phyloP scores from a whole-genome alignment of 2,797 vertebrate species.

The Limosa lapponica region DNA sequence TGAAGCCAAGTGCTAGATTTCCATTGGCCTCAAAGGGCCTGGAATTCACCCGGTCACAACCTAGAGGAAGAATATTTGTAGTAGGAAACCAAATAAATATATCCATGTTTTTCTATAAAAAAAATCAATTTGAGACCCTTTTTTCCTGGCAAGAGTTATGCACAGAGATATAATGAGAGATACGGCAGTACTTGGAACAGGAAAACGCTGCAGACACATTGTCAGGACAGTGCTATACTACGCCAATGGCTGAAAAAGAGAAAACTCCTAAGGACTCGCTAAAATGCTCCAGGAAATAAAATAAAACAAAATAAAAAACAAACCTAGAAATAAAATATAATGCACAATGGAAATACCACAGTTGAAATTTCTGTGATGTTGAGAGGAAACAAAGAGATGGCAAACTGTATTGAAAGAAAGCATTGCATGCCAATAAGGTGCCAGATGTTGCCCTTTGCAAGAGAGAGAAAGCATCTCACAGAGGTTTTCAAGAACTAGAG shows the following conservation, averaged over 20 bases:
- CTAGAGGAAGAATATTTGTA: slow-evolving; percentile 59
- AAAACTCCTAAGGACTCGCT: slow-evolving; percentile 1
- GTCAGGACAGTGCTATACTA: background rate
- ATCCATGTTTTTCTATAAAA: slow-evolving; percentile 34
- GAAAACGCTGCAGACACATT: slow-evolving; percentile 46
- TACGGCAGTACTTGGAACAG: slow-evolving; percentile 20
- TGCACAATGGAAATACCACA: background rate
- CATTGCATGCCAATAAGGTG: background rate
- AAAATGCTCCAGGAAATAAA: slow-evolving; percentile 42
- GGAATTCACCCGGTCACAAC: slow-evolving; percentile 56
- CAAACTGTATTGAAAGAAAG: background rate
- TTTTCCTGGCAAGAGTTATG: slow-evolving; percentile 27
- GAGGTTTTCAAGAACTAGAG: background rate
- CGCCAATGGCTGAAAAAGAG: background rate
- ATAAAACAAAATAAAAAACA: slow-evolving; percentile 11
- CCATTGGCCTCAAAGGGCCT: background rate
- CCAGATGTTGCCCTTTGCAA: background rate
- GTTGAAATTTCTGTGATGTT: background rate
- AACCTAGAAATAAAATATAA: slow-evolving; percentile 19
- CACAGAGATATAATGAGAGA: slow-evolving; percentile 41
- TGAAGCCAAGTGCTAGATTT: slow-evolving; percentile 13
- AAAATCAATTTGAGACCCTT: slow-evolving; percentile 38
- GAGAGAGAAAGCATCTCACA: background rate
- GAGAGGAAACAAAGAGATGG: background rate
- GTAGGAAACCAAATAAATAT: slow-evolving; percentile 64